Base-by-base conservation (phyloP, 2,113 vertebrate species). In the Colaptes auratus region DNA sequence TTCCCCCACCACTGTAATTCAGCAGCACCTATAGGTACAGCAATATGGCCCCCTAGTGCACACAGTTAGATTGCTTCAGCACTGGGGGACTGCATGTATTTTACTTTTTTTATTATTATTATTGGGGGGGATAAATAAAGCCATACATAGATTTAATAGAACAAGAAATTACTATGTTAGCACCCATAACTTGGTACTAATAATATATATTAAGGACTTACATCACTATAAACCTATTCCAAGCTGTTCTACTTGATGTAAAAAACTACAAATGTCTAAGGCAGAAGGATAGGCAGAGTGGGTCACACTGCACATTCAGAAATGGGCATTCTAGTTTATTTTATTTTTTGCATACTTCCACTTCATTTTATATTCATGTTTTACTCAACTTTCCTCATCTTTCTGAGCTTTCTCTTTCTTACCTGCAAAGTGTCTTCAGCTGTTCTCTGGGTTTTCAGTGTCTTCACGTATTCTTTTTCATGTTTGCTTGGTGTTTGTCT, bases 301-400 rank as follows among this genome's bases (percentile, higher is more conserved):
- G 14, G 12, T 53, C 36, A 30, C 9, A 9, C 15, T 46, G 39
- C 21, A 52, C 33, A 21, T 60, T 53, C 1, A 0, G 0, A 66
- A 85, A 60, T 11, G 66, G 1, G 14, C 31, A 74, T 67, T 69
- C 13, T 4, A 46, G 63, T 67, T 86, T 48, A 46, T 63, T 67
- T 86, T 48, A 88, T 64, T 74, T 35, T 33, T 82, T 36, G n/a
- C 35, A 15, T 50, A 81, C 48, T 87, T 86, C 48, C 36, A 56
- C 24, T 66, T 84, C 6, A 48, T 13, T 82, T 63, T 76, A 27
- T 44, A 82, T 27, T 75, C n/a, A 44, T 33, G 15, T 70, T 60
- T 84, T 50, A 61, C 16, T 23, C 6, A 2, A 30, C 25, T 59
- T 35, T 67, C 20, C 33, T 69, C 25, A 61, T 66, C 71, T 84